Evolutionary conservation across 2,797 vertebrate species (phyloP).

Genomic region (Limosa lapponica): DNA sequence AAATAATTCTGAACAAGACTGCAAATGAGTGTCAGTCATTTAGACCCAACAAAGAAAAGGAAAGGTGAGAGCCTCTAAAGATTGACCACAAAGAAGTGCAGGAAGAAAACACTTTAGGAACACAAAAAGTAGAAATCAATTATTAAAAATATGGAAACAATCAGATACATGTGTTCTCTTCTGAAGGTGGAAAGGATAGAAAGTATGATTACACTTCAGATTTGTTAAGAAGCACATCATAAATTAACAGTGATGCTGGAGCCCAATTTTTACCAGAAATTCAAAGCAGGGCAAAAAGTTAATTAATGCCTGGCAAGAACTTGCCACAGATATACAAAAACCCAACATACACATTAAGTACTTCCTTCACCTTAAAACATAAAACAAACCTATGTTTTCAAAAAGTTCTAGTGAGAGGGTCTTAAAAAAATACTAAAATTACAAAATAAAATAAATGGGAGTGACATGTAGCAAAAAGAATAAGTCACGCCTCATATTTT

Average conservation of each 20-base stretch:
- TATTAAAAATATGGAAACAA: not conserved
- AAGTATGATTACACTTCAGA: not conserved
- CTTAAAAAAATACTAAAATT: not conserved
- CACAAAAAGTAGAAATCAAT: not conserved
- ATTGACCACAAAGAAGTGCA: not conserved
- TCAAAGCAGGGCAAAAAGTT: not conserved
- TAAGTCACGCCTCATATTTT: not conserved
- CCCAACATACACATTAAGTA: not conserved
- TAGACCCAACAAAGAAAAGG: not conserved
- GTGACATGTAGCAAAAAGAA: not conserved
- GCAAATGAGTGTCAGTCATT: not conserved
- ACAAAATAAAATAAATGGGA: not conserved
- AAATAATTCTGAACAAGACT: not conserved
- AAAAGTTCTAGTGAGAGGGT: not conserved
- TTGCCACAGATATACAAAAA: accelerated
- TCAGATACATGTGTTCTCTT: not conserved
- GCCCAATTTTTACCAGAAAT: not conserved
- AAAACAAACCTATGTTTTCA: not conserved
- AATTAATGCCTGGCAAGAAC: not conserved
- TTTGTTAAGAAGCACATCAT: not conserved
- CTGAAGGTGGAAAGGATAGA: not conserved
- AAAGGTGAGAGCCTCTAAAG: not conserved
- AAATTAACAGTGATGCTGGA: not conserved
- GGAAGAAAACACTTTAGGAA: not conserved
- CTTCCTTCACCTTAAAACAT: not conserved